phyloP scores from a whole-genome alignment of 2,113 vertebrate species.

The Aspiorhynchus laticeps region DNA sequence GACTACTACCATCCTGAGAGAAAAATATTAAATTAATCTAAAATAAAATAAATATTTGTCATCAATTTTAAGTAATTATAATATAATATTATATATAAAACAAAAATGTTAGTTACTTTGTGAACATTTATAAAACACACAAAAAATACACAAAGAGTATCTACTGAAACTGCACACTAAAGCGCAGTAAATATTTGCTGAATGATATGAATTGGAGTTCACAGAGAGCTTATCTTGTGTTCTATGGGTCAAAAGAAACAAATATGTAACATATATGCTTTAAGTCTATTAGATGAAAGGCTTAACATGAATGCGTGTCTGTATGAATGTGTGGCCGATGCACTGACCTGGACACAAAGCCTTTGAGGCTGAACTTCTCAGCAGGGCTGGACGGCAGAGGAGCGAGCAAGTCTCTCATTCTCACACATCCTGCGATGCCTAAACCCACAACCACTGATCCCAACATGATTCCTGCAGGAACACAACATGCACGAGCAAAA shows the following conservation, averaged over 20 bases:
- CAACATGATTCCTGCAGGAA: slow-evolving; percentile 76
- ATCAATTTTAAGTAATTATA: too few species aligned
- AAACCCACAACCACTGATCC: slow-evolving; percentile 89
- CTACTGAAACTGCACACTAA: background rate
- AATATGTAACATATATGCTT: background rate
- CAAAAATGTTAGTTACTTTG: too few species aligned
- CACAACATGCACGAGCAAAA: background rate
- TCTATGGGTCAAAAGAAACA: background rate
- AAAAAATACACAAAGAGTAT: too few species aligned
- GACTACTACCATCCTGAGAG: too few species aligned
- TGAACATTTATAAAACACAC: too few species aligned
- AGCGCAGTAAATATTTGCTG: background rate
- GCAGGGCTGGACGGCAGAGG: slow-evolving; percentile 77
- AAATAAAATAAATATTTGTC: too few species aligned
- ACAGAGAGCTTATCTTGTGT: background rate
- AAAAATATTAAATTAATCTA: too few species aligned
- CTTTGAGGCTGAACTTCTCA: slow-evolving; percentile 79
- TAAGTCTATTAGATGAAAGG: too few species aligned
- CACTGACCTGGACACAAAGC: slow-evolving; percentile 90
- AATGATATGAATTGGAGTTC: background rate
- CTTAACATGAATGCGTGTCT: too few species aligned
- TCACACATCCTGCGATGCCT: slow-evolving; percentile 84
- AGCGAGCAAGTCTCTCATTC: slow-evolving; percentile 84
- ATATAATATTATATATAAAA: too few species aligned
- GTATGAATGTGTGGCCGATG: background rate